Evolutionary conservation across 2,797 vertebrate genomes (phyloP).

Genomic region (Uromys caudimaculatus): DNA sequence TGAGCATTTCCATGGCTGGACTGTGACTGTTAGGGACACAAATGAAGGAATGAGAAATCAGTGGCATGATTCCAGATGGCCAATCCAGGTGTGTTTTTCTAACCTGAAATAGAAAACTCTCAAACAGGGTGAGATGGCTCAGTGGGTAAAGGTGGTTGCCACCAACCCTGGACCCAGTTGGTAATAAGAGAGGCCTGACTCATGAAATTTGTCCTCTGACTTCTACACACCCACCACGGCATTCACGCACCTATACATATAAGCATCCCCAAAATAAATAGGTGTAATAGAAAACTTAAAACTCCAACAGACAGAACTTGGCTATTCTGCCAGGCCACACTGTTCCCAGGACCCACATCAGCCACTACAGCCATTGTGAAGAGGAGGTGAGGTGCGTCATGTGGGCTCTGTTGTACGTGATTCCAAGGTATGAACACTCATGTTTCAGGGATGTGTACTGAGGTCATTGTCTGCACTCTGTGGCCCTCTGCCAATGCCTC

Average conservation of each 20-base stretch:
- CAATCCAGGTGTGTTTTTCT: not conserved
- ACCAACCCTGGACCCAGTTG: not conserved
- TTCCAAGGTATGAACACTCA: not conserved
- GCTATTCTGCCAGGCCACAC: constrained; percentile 71
- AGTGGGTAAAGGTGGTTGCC: not conserved
- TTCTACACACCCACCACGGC: not conserved
- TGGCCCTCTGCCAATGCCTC: constrained; percentile 12
- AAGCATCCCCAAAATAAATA: not conserved
- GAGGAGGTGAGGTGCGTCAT: constrained; percentile 58
- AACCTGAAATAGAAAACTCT: constrained; percentile 54
- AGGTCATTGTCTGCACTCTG: constrained; percentile 34
- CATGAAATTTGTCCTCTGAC: not conserved
- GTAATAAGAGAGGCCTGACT: not conserved
- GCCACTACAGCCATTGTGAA: not conserved
- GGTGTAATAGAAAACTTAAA: not conserved
- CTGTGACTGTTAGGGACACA: constrained; percentile 19
- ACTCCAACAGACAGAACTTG: constrained; percentile 56
- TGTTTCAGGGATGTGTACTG: constrained; percentile 51
- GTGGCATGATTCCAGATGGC: not conserved
- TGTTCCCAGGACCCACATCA: not conserved
- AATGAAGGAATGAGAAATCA: not conserved
- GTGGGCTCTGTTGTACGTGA: constrained; percentile 57
- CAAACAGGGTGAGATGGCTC: not conserved
- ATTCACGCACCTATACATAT: not conserved
- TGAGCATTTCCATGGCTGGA: not conserved